These are phyloP conservation scores for Caracal caracal DNA, from an alignment of 2,113 vertebrate species.

Conservation along the genomic window DNA sequence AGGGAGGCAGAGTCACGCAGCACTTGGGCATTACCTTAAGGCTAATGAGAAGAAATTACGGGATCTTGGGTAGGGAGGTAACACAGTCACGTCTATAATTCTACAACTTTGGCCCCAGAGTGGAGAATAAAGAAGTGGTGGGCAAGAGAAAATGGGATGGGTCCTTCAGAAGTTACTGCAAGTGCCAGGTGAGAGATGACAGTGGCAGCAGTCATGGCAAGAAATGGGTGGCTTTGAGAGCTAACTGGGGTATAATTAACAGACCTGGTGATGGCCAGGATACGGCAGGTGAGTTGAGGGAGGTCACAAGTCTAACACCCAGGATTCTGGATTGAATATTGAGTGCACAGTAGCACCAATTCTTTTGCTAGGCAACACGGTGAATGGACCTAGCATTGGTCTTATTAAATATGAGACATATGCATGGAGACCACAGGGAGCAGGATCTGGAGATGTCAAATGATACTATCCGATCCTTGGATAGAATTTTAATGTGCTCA, in stretches of 20 bases:
- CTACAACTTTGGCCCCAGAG: neutral
- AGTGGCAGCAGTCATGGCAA: neutral
- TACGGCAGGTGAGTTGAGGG: neutral
- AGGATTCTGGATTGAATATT: neutral
- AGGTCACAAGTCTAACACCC: neutral
- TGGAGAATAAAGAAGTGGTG: neutral
- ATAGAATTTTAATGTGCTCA: neutral
- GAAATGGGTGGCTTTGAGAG: neutral
- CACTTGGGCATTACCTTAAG: neutral
- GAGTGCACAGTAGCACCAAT: neutral
- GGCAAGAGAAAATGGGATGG: neutral
- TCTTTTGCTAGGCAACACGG: neutral
- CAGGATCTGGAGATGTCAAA: neutral
- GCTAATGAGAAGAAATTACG: neutral
- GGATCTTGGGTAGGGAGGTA: neutral
- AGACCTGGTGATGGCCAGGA: neutral
- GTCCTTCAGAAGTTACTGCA: neutral
- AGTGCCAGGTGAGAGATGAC: neutral
- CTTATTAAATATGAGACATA: neutral
- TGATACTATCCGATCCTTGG: neutral
- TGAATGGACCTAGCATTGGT: neutral
- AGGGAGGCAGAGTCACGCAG: fast-evolving
- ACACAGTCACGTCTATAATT: neutral
- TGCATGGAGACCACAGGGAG: neutral
- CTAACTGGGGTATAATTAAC: neutral